Evolutionary conservation across 2,113 vertebrate genomes (phyloP).

Genomic region (Dipodomys ordii): DNA sequence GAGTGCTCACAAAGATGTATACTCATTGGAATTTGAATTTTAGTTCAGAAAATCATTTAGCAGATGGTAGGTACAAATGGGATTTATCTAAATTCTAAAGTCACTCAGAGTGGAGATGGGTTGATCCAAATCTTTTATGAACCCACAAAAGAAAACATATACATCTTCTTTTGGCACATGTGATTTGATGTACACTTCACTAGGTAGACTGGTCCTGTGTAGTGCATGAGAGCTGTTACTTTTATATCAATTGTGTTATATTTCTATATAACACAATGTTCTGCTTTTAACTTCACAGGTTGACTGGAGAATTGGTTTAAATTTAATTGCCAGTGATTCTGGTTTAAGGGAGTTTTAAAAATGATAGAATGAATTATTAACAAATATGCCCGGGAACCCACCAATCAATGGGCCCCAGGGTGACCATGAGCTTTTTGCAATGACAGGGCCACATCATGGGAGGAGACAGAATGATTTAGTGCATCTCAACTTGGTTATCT

Average conservation of each 20-base stretch:
- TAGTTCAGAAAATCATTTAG: neutral
- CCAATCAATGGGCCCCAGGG: neutral
- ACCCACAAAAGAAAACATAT: constrained; percentile 42
- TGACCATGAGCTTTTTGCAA: neutral
- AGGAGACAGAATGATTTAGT: neutral
- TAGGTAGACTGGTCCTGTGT: neutral
- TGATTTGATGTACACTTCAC: constrained; percentile 62
- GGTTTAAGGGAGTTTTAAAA: neutral
- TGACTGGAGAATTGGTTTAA: neutral
- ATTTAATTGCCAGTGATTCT: constrained; percentile 29
- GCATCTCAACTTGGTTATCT: neutral
- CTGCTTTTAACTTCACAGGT: neutral
- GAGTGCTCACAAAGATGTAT: neutral
- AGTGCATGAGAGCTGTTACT: neutral
- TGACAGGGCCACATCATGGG: accelerated
- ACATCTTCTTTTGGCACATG: neutral
- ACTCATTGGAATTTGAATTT: neutral
- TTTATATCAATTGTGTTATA: neutral
- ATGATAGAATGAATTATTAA: neutral
- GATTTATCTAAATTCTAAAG: constrained; percentile 65
- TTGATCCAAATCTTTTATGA: constrained; percentile 36
- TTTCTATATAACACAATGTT: neutral
- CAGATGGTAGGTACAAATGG: neutral
- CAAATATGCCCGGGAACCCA: neutral
- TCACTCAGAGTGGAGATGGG: constrained; percentile 7